Evolutionary conservation across 2,113 vertebrate genomes (phyloP).

Genomic region (Strigops habroptila): DNA sequence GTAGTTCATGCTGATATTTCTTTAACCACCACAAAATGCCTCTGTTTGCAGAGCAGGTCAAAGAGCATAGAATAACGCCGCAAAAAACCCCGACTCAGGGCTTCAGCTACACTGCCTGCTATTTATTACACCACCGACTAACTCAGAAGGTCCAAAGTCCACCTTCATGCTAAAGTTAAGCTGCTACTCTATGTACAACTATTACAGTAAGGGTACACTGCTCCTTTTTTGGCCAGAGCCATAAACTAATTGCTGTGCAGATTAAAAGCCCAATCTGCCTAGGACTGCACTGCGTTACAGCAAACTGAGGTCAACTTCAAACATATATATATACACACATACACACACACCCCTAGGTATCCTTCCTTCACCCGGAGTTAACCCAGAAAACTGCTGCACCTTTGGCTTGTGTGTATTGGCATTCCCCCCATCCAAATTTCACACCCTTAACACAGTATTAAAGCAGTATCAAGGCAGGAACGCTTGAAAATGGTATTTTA

Average conservation of each 20-base stretch:
- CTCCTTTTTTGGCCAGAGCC: background rate
- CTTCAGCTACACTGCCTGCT: background rate
- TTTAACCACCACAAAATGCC: background rate
- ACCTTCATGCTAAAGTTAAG: background rate
- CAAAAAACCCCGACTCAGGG: background rate
- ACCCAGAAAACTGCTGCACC: background rate
- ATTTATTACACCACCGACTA: background rate
- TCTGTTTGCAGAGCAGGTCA: background rate
- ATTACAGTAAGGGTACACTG: accelerated
- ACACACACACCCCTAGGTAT: background rate
- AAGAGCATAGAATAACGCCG: background rate
- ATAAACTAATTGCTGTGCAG: background rate
- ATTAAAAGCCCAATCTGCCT: accelerated
- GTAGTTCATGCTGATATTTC: background rate
- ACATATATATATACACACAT: background rate
- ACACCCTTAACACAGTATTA: background rate
- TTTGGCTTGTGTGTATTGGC: too few species aligned
- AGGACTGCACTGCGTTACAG: background rate
- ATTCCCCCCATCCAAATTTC: background rate
- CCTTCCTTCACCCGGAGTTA: background rate
- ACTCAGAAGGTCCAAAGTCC: background rate
- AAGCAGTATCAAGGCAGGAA: background rate
- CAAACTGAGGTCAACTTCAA: background rate
- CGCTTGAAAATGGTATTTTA: background rate
- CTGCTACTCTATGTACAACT: background rate